Percentiles rank a stretch among this genome's conserved stretches.
phyloP scores from a whole-genome alignment of 2,888 invertebrate genomes.

The Mechanitis messenoides region DNA sequence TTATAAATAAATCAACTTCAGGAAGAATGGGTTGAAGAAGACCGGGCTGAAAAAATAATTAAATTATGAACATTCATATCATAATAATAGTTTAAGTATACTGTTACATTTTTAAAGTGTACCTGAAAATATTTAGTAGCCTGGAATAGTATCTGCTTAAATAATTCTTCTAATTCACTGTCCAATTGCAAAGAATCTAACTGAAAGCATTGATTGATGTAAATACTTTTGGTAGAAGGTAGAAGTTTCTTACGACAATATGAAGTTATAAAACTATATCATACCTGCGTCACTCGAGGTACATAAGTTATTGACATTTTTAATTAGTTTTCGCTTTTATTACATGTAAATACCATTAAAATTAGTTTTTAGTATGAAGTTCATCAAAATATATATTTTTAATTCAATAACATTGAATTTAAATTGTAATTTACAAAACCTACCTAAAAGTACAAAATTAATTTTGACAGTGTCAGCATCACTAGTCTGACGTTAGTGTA shows the following conservation, averaged over 20 bases:
- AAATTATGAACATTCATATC: background rate
- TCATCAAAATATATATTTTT: background rate
- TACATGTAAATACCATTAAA: too few species aligned
- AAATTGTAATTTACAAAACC: too few species aligned
- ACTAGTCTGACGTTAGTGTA: too few species aligned
- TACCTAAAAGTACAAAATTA: background rate
- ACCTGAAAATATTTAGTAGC: constrained; percentile 82
- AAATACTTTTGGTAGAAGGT: too few species aligned
- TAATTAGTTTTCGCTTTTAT: background rate
- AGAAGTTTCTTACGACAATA: background rate
- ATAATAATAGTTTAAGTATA: too few species aligned
- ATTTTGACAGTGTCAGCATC: too few species aligned
- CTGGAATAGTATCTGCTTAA: constrained; percentile 80
- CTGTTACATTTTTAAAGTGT: constrained; percentile 19
- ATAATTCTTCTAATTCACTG: constrained; percentile 83
- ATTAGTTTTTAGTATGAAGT: too few species aligned
- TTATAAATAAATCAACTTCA: constrained; percentile 82
- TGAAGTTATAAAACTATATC: background rate
- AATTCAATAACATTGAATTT: background rate
- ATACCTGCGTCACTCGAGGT: constrained; percentile 66
- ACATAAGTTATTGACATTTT: constrained; percentile 60
- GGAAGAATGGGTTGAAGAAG: constrained; percentile 78
- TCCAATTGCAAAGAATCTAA: constrained; percentile 89
- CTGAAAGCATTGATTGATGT: constrained; percentile 48
- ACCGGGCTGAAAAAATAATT: constrained; percentile 73